Conservation (phyloP, 2,888 invertebrate genomes). For the Leucophenga maculata region DNA sequence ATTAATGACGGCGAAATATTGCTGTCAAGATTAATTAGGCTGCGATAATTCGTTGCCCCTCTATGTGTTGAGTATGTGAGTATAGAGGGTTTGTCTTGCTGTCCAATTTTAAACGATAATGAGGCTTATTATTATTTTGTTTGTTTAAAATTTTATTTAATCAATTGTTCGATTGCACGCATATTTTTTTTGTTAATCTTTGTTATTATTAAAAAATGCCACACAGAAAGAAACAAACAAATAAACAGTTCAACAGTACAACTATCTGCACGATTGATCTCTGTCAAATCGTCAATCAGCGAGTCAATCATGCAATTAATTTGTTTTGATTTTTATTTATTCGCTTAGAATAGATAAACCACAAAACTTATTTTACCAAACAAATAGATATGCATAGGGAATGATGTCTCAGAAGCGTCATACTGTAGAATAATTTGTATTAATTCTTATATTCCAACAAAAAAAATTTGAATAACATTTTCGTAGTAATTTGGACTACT, state of each 20-base stretch:
- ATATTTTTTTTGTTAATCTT: background rate
- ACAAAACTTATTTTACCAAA: too few species aligned
- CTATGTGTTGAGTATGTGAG: background rate
- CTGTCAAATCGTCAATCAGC: background rate
- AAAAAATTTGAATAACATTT: too few species aligned
- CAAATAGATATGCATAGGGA: too few species aligned
- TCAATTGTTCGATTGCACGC: too few species aligned
- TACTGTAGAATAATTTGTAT: too few species aligned
- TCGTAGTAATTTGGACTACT: too few species aligned
- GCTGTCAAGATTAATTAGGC: slow-evolving; percentile 63
- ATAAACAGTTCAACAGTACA: background rate
- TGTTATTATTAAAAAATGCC: background rate
- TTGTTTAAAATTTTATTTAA: slow-evolving; percentile 41
- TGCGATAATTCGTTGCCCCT: slow-evolving; percentile 49
- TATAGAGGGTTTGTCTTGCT: background rate
- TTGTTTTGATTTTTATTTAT: background rate
- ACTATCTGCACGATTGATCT: background rate
- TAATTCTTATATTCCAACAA: too few species aligned
- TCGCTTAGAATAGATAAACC: background rate
- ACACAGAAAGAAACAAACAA: background rate
- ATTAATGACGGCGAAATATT: slow-evolving; percentile 49
- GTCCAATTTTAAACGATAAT: slow-evolving; percentile 51
- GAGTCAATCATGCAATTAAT: background rate
- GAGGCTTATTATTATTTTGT: slow-evolving; percentile 62
- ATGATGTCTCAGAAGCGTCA: too few species aligned